Base-by-base conservation (phyloP, 2,113 vertebrate species). In the Microcebus murinus region DNA sequence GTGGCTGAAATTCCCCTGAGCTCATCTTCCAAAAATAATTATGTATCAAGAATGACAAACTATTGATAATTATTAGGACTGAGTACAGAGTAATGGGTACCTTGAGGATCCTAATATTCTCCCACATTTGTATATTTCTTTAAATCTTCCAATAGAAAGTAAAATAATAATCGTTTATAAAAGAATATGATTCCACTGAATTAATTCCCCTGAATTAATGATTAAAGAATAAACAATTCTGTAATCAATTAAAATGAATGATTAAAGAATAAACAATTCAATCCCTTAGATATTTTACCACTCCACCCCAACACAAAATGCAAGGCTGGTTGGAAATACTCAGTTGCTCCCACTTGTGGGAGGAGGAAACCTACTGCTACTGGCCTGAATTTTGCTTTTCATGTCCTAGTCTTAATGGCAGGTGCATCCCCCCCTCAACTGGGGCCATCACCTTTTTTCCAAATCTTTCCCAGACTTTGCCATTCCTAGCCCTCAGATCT, bases 61-160 rank as follows among this genome's bases (percentile, higher is more conserved):
- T 83, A 82, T 79, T 90, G 55, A 84, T 90, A 88, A 96, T 45
- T 96, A 89, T 84, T 93, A 88, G 48, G 70, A 57, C n/a, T 79
- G 57, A 36, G 42, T 92, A 88, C 55, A 87, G 80, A 96, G 63
- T 65, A 80, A 79, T 61, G 12, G 7, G 34, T 82, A 95, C 5
- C 71, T 73, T 52, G 48, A 50, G n/a, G 42, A 68, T 83, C 29
- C 31, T 74, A 94, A 94, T 90, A 82, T 20, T 94, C 63, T 67
- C 42, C 34, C 67, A 27, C 36, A 84, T 90, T 73, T 83, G 17
- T 63, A 29, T 71, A 61, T 85, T 36, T 42, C 85, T 79, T 96
- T 61, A 93, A 91, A 65, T 92, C n/a, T 48, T 31, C 77, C 79
- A 74, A 86, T 42, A 93, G 61, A 77, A 86, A 83, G 18, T 82